These are phyloP conservation scores for Mycetomoellerius zeteki DNA, from an alignment of 1,140 invertebrate genomes.

Conservation along the genomic window DNA sequence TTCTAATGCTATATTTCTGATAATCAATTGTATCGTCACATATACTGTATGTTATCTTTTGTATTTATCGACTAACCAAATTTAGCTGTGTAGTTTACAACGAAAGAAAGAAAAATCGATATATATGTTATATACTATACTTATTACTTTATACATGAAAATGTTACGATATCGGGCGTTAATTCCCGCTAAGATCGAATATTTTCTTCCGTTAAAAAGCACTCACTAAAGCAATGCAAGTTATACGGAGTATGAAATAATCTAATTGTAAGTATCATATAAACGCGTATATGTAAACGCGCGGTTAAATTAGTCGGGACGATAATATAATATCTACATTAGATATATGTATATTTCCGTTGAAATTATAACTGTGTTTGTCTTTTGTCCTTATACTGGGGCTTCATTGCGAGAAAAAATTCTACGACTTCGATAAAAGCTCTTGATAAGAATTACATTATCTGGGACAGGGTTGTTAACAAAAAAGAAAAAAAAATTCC, in stretches of 20 bases:
- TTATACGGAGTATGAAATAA: constrained; percentile 28
- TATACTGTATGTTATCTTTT: constrained; percentile 58
- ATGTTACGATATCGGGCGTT: constrained; percentile 18
- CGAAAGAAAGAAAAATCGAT: constrained; percentile 2
- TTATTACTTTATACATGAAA: constrained; percentile 49
- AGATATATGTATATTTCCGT: constrained; percentile 8
- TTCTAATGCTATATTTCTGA: constrained; percentile 32
- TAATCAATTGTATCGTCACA: constrained; percentile 46
- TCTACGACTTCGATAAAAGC: constrained; percentile 36
- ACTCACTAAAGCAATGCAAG: constrained; percentile 48
- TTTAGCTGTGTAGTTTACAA: constrained; percentile 62
- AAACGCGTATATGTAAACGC: background rate
- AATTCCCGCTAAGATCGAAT: constrained; percentile 21
- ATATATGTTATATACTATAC: constrained; percentile 46
- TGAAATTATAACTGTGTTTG: constrained; percentile 46
- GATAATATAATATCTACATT: constrained; percentile 19
- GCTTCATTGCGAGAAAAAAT: constrained; percentile 52
- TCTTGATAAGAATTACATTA: constrained; percentile 33
- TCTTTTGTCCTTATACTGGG: constrained; percentile 53
- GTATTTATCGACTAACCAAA: constrained; percentile 76
- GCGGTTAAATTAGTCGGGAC: constrained; percentile 6
- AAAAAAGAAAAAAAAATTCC: too few species aligned
- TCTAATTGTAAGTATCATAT: constrained; percentile 23
- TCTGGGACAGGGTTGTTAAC: too few species aligned
- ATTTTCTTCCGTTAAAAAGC: constrained; percentile 37